Conservation (phyloP, 2,113 vertebrate species). For the Ptilonorhynchus violaceus region DNA sequence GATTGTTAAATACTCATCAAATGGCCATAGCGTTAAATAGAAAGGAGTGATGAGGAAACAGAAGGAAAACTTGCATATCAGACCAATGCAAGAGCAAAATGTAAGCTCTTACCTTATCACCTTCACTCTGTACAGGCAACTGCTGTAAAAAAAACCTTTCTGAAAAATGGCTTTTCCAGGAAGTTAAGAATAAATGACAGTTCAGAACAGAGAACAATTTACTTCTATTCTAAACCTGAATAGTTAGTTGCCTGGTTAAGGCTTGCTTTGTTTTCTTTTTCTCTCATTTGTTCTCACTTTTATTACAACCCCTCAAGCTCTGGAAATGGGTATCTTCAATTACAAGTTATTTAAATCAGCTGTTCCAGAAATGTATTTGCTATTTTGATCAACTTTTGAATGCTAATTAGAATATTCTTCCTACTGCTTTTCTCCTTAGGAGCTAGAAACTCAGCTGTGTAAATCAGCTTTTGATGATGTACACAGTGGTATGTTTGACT, state of each 20-base stretch:
- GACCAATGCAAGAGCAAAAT: not conserved
- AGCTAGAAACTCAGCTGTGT: constrained; percentile 20
- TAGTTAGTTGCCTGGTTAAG: not conserved
- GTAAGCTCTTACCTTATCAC: not conserved
- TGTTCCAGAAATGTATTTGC: not conserved
- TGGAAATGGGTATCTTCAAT: constrained; percentile 33
- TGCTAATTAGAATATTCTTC: constrained; percentile 21
- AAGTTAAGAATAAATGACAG: not conserved
- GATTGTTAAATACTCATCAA: not conserved
- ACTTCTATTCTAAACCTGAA: not conserved
- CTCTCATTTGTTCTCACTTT: not conserved
- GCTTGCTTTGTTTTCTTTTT: not conserved
- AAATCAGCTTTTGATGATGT: constrained; percentile 53
- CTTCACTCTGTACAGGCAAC: not conserved
- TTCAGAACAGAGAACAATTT: not conserved
- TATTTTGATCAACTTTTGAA: constrained; percentile 50
- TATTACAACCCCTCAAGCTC: not conserved
- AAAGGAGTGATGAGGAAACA: not conserved
- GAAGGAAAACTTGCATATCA: not conserved
- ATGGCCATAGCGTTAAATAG: not conserved
- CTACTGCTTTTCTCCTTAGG: constrained; percentile 31
- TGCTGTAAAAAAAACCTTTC: not conserved
- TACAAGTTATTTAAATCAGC: constrained; percentile 41
- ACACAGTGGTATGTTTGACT: constrained; percentile 17
- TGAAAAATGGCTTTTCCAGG: not conserved